Evolutionary conservation across 2,888 invertebrate species (phyloP).

Genomic region (Chaitophorus viminalis): DNA sequence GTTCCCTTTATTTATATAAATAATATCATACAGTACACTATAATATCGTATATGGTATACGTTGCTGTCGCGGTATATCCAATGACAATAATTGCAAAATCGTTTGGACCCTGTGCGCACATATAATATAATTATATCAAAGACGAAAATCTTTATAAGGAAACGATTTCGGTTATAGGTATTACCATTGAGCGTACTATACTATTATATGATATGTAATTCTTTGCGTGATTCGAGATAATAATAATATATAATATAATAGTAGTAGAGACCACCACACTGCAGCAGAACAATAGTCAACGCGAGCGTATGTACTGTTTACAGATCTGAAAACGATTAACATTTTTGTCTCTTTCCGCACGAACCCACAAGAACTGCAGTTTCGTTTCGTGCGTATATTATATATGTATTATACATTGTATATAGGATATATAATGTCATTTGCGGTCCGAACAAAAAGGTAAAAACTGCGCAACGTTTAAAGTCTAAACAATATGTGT

Average conservation of each 20-base stretch:
- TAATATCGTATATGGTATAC: too few species aligned
- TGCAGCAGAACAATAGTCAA: conserved; percentile 33
- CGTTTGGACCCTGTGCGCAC: background rate
- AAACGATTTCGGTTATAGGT: conserved; percentile 8
- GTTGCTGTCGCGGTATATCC: background rate
- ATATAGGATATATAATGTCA: background rate
- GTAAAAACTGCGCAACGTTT: conserved; percentile 13
- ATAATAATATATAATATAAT: background rate
- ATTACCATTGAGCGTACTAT: background rate
- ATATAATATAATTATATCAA: background rate
- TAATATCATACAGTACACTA: too few species aligned
- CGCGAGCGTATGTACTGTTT: background rate
- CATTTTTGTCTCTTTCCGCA: background rate
- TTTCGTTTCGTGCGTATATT: background rate
- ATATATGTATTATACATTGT: too few species aligned
- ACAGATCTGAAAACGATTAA: conserved; percentile 28
- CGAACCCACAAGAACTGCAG: conserved; percentile 6
- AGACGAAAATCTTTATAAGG: background rate
- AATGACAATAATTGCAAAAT: conserved; percentile 26
- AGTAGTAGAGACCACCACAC: conserved; percentile 51
- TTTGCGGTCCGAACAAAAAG: conserved; percentile 38
- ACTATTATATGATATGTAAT: background rate
- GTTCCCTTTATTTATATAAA: too few species aligned
- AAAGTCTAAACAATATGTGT: conserved; percentile 32
- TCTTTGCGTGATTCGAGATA: conserved; percentile 14